Evolutionary conservation across 30 jellyfish, hydroid and myxozoan species (phyloP), one percentile per base, ranked within the genome.

Genomic region (Aurelia sp.): DNA sequence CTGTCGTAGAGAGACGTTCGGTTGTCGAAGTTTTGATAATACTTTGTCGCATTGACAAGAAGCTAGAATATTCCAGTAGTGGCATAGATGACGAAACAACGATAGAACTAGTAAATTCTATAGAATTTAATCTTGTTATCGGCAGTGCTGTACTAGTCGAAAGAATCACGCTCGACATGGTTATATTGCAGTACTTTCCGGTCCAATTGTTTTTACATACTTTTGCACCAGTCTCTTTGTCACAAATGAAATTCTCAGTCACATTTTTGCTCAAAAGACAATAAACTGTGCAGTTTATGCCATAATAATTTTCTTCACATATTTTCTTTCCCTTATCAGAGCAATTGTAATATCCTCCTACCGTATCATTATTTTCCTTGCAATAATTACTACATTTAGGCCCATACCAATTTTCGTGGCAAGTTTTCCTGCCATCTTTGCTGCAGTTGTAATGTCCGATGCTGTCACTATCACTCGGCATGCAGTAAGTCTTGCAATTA

Each of bases 381-480:
- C 97, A 89, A 57, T 67, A 70, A 5, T 55, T 62, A 55, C 15
- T 53, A 58, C 97, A 89, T 41, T 61, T 53, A 18, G 33, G 71
- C 19, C 90, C 92, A 74, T 72, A 52, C 97, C 97, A 89, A 50
- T 80, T 41, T 2, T 61, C 24, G 61, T 69, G 89, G 86, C 97
- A 89, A 17, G 72, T 41, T 68, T 80, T 89, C 7, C 0, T 44
- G 8, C 97, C 97, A 5, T 79, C 35, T 1, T 62, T 44, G 68
- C 88, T 73, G 76, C 97, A 89, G 74, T 71, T 80, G 24, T 0
- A 89, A 65, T 89, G 92, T 4, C 97, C 97, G 11, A 2, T 30
- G 8, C 41, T 50, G 18, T 53, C 84, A 72, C 63, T 88, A 44
- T 38, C 89, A 35, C 63, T 59, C 22, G 92, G 84, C 66, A 10